phyloP scores from a whole-genome alignment of 2,888 invertebrate genomes.

The Ophion ellenae region DNA sequence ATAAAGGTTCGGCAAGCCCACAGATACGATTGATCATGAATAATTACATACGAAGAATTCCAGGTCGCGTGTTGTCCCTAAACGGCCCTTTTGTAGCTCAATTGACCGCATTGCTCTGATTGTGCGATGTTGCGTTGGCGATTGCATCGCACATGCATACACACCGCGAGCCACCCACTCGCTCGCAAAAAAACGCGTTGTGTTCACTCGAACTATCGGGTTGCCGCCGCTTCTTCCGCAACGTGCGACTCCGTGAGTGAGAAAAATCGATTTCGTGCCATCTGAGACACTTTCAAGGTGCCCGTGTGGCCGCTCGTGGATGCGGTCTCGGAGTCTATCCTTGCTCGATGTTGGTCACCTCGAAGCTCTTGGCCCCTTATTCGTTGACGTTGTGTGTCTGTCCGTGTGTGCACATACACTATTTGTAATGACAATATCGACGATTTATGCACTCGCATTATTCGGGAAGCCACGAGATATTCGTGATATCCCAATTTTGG shows the following conservation, averaged over 20 bases:
- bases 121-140: conserved; percentile 51
- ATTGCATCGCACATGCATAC: conserved; percentile 20
- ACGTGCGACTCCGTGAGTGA: conserved; percentile 16
- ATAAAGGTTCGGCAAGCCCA: neutral
- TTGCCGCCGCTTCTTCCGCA: conserved; percentile 9
- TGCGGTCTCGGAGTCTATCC: conserved; percentile 24
- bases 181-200: conserved; percentile 59
- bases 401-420: too few relatives aligned
- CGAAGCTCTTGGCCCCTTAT: neutral
- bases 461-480: neutral
- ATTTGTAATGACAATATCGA: too few relatives aligned
- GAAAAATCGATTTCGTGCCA: conserved; percentile 58
- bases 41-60: conserved; percentile 44
- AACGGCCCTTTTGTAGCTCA: conserved; percentile 73
- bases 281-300: conserved; percentile 35
- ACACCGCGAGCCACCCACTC: neutral
- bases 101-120: conserved; percentile 69
- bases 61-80: conserved; percentile 70
- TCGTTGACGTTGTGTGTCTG: too few relatives aligned
- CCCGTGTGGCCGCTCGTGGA: conserved; percentile 1
- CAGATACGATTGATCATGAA: conserved; percentile 5
- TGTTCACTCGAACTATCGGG: conserved; percentile 39
- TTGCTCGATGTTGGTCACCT: conserved; percentile 12
- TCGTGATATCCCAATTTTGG: too few relatives aligned
- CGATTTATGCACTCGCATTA: too few relatives aligned